These are phyloP conservation scores for Perca schrenkii DNA, from an alignment of 2,113 vertebrate genomes.

Conservation along the genomic window DNA sequence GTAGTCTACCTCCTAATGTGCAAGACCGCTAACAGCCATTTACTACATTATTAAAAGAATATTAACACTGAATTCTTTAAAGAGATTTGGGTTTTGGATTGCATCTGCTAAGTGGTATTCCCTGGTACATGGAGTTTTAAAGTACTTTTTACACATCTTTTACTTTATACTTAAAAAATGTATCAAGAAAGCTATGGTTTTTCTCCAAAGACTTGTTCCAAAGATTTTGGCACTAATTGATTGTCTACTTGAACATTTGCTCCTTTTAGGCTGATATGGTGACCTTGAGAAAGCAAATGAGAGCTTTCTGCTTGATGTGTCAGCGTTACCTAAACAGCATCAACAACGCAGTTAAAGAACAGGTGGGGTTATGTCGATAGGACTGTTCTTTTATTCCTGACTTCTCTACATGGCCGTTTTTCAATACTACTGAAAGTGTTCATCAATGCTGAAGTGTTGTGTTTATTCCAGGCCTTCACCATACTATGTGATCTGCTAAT, in stretches of 20 bases:
- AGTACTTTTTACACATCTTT: slow-evolving; percentile 10
- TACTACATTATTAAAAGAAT: background rate
- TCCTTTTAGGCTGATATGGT: slow-evolving; percentile 90
- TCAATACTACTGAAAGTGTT: background rate
- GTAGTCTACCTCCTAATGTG: background rate
- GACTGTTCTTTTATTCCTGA: background rate
- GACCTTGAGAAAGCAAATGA: slow-evolving; percentile 95
- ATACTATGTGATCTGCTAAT: slow-evolving; percentile 94
- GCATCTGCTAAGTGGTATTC: background rate
- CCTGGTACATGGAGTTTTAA: background rate
- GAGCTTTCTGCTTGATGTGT: slow-evolving; percentile 96
- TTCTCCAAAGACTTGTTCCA: background rate
- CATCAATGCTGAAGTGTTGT: slow-evolving; percentile 38
- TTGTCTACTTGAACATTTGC: slow-evolving; percentile 16
- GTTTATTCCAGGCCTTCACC: slow-evolving; percentile 91
- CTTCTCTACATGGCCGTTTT: background rate
- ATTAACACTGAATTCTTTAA: background rate
- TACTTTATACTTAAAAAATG: background rate
- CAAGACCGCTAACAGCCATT: background rate
- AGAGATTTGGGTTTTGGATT: background rate
- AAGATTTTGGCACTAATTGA: background rate
- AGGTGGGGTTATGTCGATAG: slow-evolving; percentile 81
- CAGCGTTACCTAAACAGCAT: slow-evolving; percentile 96
- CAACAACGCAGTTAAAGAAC: slow-evolving; percentile 96
- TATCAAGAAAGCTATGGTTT: background rate